A percentile compares a stretch with the other conserved stretches of the same genome.
These are phyloP conservation scores for Neotragus pygmaeus DNA, from an alignment of 2,113 vertebrate genomes.

Conservation along the genomic window DNA sequence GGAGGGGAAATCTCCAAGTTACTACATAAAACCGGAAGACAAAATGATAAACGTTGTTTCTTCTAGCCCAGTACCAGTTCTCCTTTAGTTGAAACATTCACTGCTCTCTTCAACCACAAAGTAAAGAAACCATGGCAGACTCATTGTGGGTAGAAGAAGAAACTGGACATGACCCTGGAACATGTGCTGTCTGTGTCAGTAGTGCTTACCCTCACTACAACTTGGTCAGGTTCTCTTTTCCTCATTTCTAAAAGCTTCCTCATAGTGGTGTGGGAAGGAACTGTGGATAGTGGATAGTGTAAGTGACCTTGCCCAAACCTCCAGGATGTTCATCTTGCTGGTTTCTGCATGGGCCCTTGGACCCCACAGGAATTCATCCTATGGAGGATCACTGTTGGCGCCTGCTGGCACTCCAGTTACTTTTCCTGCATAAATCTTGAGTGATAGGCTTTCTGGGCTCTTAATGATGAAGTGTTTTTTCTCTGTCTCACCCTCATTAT, in stretches of 20 bases:
- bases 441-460: not conserved
- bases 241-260: not conserved
- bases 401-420: not conserved
- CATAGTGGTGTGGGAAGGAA: not conserved
- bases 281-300: not conserved
- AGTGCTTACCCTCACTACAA: not conserved
- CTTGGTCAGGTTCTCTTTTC: not conserved
- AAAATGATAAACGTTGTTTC: not conserved
- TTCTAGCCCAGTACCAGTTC: not conserved
- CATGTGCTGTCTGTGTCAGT: not conserved
- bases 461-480: not conserved
- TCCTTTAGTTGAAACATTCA: not conserved
- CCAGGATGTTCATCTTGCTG: not conserved
- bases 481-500: not conserved
- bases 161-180: not conserved
- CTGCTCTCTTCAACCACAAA: not conserved
- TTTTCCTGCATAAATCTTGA: not conserved
- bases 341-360: not conserved
- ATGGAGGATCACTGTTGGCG: not conserved
- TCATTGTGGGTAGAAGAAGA: not conserved
- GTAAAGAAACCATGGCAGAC: not conserved
- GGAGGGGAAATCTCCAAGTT: not conserved
- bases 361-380: not conserved
- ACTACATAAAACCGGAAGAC: not conserved
- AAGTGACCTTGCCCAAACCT: not conserved